Base-by-base conservation (phyloP, 2,888 invertebrate genomes). In the Acrocera orbiculus region DNA sequence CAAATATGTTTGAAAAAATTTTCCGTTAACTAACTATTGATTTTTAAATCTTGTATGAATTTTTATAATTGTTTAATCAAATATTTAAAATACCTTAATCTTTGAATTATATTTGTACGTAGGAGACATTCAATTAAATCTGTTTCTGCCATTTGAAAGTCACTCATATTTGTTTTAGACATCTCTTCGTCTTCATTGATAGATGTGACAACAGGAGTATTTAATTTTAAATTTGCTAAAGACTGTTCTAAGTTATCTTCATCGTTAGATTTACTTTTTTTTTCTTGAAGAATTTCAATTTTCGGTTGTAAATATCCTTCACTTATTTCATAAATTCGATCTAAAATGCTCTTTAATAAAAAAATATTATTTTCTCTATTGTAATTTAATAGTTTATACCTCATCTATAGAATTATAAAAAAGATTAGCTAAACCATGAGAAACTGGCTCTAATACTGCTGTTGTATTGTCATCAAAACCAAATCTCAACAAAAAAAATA, bases 381-480 rank as follows among this genome's bases (percentile, higher is more conserved):
- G 14, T n/a, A 24, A 16, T 13, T 6, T 23, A 25, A 11, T n/a
- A 8, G 7, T 11, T 11, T 2, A 22, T 35, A 68, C 65, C 53
- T 90, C 89, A 61, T 90, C 90, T 11, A 77, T 66, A 49, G 75
- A 72, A 45, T 76, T 77, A 45, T 70, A 78, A 29, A 87, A 57
- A 26, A 90, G 63, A 49, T 76, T 73, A 39, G 78, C 69, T 48
- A 92, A 62, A 0, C 79, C 78, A 53, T 71, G 73, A 11, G 86
- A 62, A 10, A 81, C 70, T n/a, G 85, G 74, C 44, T 76, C 74
- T 24, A 87, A 56, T 28, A 82, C 69, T 3, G 73, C 66, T 0
- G 72, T 65, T 16, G 76, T 72, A 44, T 77, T 76, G 49, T 90
- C 89, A 59, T 93, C 92, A 43, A 92, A 60, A 2, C 86, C 78